Base-by-base conservation (phyloP, 2,888 invertebrate genomes). In the Ornithoptera priamus region DNA sequence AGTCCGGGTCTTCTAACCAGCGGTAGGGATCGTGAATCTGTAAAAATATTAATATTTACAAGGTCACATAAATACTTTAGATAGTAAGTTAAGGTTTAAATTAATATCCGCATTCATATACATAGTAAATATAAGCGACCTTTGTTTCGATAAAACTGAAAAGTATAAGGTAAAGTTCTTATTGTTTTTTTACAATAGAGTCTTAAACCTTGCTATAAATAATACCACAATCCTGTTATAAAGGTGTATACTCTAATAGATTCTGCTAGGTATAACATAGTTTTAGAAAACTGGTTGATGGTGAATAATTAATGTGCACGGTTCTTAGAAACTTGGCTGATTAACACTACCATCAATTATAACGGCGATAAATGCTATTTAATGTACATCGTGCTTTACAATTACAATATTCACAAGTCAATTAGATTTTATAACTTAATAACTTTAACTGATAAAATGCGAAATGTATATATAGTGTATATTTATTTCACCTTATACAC, bases 1-100 rank as follows among this genome's bases (percentile, higher is more conserved):
- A 94, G 87, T 99, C 98, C 0, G 99, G 98, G 89, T 99, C 97
- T 87, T 99, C 99, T 71, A 99, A 88, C 98, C 99, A 99, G 69
- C 99, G 95, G 87, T 99, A 99, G 0, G 97, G 97, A 90, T 99
- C 99, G 66, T 86, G 76, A 67, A 98, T 93, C 97, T 98, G 86
- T 62, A 68, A 15, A 50, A 50, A 8, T 46, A 46, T 3, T 30
- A 39, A 50, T 15, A 50, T 50, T 50, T 18, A 50, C 3, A 50
- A 18, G 50, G 15, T 50, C 50, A 50, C 50, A 18, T 50, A 17
- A 17, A 50, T 17, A 50, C 15, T 15, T 50, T 0, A 50, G 18
- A 15, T 18, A 50, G 50, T 17, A 50, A 17, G 50, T 18, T 15
- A 50, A 50, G 18, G 18, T 50, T 50, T 50, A 50, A 12, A 50